Conservation (phyloP, 2,113 vertebrate genomes). For the Macrotus californicus region DNA sequence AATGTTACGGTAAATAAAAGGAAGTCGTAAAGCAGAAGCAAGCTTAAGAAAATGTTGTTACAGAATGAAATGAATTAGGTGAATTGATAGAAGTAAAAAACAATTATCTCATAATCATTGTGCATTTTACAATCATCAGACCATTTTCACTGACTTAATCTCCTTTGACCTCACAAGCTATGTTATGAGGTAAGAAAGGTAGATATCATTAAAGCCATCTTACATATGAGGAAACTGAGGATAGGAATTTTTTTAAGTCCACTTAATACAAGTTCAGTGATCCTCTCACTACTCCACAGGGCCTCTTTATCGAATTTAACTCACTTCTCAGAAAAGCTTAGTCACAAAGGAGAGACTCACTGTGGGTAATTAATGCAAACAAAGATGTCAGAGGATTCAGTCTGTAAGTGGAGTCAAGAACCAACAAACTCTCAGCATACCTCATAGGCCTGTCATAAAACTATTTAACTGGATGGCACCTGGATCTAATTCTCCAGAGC, state of each 20-base stretch:
- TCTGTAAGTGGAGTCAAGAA: not conserved
- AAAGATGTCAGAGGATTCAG: not conserved
- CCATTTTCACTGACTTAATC: not conserved
- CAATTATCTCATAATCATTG: not conserved
- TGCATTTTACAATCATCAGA: not conserved
- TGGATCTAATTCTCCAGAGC: not conserved
- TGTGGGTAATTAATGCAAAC: conserved; percentile 8
- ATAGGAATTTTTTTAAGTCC: not conserved
- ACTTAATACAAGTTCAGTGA: not conserved
- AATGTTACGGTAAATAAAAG: not conserved
- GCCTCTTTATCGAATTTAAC: not conserved
- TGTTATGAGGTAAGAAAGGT: not conserved
- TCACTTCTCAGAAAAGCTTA: not conserved
- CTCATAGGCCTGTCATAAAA: not conserved
- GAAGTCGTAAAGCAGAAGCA: conserved; percentile 11
- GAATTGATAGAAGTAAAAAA: not conserved
- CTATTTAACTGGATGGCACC: not conserved
- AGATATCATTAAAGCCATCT: conserved; percentile 30
- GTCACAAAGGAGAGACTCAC: not conserved
- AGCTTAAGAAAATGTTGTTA: not conserved
- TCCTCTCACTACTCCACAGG: not conserved
- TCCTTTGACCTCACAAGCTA: not conserved
- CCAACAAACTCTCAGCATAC: not conserved
- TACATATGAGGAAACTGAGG: conserved; percentile 15
- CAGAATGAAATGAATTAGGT: not conserved